Evolutionary conservation across 2,113 vertebrate species (phyloP).

Genomic region (Gymnocephalus cernua): DNA sequence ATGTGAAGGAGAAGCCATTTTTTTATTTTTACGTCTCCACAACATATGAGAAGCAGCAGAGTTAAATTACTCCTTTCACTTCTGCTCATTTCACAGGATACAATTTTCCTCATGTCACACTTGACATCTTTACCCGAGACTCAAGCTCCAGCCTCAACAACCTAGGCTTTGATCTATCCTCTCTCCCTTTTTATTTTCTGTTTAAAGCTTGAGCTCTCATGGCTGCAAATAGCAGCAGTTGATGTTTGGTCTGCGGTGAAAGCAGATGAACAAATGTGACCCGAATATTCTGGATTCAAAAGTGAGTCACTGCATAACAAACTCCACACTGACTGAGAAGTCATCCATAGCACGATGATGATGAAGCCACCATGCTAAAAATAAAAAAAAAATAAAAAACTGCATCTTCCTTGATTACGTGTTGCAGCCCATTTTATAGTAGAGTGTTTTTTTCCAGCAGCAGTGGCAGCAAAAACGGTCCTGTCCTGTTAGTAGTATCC

Average conservation of each 20-base stretch:
- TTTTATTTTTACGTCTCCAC: background rate
- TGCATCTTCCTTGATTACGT: background rate
- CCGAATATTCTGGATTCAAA: background rate
- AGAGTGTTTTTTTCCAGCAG: background rate
- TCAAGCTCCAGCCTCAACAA: constrained; percentile 6
- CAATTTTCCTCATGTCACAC: constrained; percentile 25
- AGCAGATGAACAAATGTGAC: background rate
- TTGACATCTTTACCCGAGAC: constrained; percentile 17
- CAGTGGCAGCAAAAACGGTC: too few relatives aligned
- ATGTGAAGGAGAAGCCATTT: constrained; percentile 17
- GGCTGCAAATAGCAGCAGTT: constrained; percentile 1
- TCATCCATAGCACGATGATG: background rate
- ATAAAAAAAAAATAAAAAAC: background rate
- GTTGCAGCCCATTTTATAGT: background rate
- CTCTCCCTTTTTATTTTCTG: background rate
- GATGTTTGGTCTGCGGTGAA: background rate
- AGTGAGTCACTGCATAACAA: background rate
- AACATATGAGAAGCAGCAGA: constrained; percentile 36
- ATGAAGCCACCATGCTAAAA: too few relatives aligned
- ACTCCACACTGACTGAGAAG: background rate
- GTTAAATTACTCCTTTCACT: constrained; percentile 35
- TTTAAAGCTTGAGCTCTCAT: constrained; percentile 13
- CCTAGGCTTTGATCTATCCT: constrained; percentile 15
- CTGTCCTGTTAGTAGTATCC: too few relatives aligned
- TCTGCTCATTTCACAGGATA: constrained; percentile 26